Conservation (phyloP, 2,113 vertebrate species). For the Poeciliopsis retropinna region DNA sequence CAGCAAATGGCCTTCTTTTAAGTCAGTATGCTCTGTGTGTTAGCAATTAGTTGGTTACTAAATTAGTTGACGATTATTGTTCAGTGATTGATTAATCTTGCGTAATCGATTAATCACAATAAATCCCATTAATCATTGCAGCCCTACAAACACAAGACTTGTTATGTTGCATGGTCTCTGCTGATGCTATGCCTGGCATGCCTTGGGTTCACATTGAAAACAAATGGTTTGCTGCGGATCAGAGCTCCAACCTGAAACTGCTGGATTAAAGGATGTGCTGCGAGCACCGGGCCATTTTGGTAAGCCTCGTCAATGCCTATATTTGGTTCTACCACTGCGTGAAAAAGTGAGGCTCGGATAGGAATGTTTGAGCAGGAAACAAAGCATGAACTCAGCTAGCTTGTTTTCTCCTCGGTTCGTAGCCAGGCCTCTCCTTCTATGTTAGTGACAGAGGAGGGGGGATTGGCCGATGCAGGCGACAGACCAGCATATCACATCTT, state of each 20-base stretch:
- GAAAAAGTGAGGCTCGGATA: slow-evolving; percentile 51
- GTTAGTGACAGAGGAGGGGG: slow-evolving; percentile 1
- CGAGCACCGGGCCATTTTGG: slow-evolving; percentile 19
- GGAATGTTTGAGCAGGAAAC: slow-evolving; percentile 69
- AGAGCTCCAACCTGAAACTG: slow-evolving; percentile 43
- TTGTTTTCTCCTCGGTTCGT: slow-evolving; percentile 48
- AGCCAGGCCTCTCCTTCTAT: slow-evolving; percentile 12
- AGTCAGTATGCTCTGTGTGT: too few relatives aligned
- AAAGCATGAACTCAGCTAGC: slow-evolving; percentile 45
- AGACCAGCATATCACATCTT: slow-evolving; percentile 4
- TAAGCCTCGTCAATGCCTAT: slow-evolving; percentile 64
- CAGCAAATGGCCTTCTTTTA: too few relatives aligned
- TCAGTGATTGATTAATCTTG: too few relatives aligned
- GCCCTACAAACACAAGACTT: neutral
- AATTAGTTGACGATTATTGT: too few relatives aligned
- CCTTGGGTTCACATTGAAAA: neutral
- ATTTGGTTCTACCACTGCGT: slow-evolving; percentile 61
- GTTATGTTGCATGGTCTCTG: neutral
- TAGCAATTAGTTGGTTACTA: too few relatives aligned
- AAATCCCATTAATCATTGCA: too few relatives aligned
- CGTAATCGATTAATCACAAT: too few relatives aligned
- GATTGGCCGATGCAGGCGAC: slow-evolving; percentile 7
- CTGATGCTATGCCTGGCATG: neutral
- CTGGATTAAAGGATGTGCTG: slow-evolving; percentile 46
- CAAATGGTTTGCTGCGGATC: slow-evolving; percentile 8